Percentiles rank a stretch among this genome's conserved stretches.
Conservation (phyloP, 2,113 vertebrate species). For the Zapus hudsonius region DNA sequence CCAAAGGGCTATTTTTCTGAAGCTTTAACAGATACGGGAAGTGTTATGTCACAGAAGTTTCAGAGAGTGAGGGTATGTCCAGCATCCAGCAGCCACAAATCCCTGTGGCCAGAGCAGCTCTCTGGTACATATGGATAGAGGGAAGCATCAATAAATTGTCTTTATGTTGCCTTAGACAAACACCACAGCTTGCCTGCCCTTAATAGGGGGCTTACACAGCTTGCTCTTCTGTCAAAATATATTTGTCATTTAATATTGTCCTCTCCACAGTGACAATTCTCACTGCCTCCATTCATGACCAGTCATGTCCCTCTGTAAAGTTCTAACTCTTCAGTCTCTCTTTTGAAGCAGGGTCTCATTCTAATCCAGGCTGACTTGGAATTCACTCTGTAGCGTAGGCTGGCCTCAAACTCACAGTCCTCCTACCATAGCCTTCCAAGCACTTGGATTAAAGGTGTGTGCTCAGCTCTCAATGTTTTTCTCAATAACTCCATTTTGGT, state of each 20-base stretch:
- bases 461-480: not conserved
- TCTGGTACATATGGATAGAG: not conserved
- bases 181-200: not conserved
- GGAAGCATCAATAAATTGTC: not conserved
- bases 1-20: not conserved
- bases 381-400: too few relatives aligned
- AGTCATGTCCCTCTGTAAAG: not conserved
- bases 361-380: too few relatives aligned
- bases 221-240: not conserved
- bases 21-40: not conserved
- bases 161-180: not conserved
- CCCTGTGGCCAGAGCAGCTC: not conserved
- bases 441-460: too few relatives aligned
- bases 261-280: not conserved
- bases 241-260: not conserved
- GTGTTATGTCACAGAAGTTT: not conserved
- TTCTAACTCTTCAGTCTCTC: conserved; percentile 11
- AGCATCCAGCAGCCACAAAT: not conserved
- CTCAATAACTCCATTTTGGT: not conserved
- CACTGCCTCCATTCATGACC: not conserved
- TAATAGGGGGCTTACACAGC: not conserved
- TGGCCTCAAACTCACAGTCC: too few relatives aligned
- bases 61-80: not conserved
- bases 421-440: too few relatives aligned
- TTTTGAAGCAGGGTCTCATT: too few relatives aligned